Evolutionary conservation across 2,797 vertebrate genomes (phyloP).

Genomic region (Psittacula echo): DNA sequence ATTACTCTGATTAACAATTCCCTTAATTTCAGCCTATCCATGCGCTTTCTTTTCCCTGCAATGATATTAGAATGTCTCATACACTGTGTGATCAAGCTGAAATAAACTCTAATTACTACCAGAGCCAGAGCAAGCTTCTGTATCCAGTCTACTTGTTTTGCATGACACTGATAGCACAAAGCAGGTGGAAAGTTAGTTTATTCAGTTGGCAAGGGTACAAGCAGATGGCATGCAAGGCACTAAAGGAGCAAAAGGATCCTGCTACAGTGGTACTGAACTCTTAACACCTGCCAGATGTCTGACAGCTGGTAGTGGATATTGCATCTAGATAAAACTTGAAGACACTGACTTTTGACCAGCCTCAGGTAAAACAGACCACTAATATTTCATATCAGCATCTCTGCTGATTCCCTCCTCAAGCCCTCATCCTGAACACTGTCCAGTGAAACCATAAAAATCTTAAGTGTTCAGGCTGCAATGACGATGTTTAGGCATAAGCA

Average conservation of each 20-base stretch:
- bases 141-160: neutral
- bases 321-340: no score
- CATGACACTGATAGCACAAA: neutral
- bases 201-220: neutral
- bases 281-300: neutral
- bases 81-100: neutral
- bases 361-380: neutral
- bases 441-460: neutral
- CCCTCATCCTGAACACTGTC: neutral
- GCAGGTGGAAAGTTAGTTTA: neutral
- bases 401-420: neutral
- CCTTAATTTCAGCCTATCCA: neutral
- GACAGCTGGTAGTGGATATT: neutral
- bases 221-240: neutral
- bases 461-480: neutral
- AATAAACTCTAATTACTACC: neutral
- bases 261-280: accelerated
- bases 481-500: neutral
- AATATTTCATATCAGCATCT: neutral
- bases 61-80: neutral
- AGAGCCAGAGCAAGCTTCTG: neutral
- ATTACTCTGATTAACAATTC: neutral
- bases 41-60: neutral
- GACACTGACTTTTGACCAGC: neutral
- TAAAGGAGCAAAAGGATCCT: neutral